phyloP scores from a whole-genome alignment of 2,888 invertebrate species.

The Nymphalis polychloros region DNA sequence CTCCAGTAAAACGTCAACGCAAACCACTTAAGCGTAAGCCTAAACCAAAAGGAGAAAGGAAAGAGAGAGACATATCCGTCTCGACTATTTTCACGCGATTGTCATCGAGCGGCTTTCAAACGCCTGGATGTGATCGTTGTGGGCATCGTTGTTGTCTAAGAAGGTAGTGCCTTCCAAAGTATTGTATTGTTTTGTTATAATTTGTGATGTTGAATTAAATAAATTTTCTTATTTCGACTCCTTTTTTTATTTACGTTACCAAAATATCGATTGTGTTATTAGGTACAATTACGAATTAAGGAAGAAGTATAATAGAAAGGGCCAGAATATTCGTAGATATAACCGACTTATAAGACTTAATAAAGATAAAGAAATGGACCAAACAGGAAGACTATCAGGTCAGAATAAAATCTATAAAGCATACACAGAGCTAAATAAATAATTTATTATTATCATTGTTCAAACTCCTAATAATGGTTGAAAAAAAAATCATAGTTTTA shows the following conservation, averaged over 20 bases:
- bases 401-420: background rate
- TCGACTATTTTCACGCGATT: constrained; percentile 52
- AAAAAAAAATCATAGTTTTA: too few relatives aligned
- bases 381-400: constrained; percentile 5
- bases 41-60: constrained; percentile 39
- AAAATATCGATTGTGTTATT: constrained; percentile 39
- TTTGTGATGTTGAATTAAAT: constrained; percentile 42
- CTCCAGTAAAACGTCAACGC: constrained; percentile 40
- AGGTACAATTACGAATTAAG: constrained; percentile 42
- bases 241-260: constrained; percentile 32
- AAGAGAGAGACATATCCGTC: constrained; percentile 44
- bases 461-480: too few relatives aligned
- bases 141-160: constrained; percentile 60
- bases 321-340: constrained; percentile 18
- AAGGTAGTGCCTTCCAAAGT: constrained; percentile 54
- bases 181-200: constrained; percentile 25
- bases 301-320: constrained; percentile 8
- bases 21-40: constrained; percentile 44
- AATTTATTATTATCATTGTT: too few relatives aligned
- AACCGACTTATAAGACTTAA: constrained; percentile 4
- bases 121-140: constrained; percentile 51
- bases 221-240: constrained; percentile 30
- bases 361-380: background rate
- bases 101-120: constrained; percentile 42
- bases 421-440: too few relatives aligned